Conservation (phyloP, 2,113 vertebrate genomes). For the Pandion haliaetus region DNA sequence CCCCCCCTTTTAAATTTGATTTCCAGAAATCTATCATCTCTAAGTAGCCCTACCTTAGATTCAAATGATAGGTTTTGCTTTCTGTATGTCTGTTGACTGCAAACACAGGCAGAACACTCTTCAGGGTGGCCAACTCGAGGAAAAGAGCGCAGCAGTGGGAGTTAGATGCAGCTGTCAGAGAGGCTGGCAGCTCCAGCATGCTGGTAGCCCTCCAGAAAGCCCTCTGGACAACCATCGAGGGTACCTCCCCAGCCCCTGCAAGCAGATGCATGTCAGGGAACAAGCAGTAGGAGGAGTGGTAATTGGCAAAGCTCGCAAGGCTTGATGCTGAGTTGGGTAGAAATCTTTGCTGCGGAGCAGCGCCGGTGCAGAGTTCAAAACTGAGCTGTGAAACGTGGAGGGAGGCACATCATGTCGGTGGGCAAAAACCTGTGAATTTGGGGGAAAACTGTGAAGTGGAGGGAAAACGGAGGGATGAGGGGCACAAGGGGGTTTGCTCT, state of each 20-base stretch:
- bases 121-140: background rate
- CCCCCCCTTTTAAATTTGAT: background rate
- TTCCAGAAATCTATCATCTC: background rate
- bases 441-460: background rate
- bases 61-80: background rate
- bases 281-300: background rate
- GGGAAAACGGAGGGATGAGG: background rate
- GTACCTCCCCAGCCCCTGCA: background rate
- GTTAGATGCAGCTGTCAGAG: background rate
- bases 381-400: background rate
- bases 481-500: background rate
- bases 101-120: background rate
- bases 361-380: background rate
- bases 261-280: background rate
- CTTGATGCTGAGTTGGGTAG: background rate
- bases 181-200: background rate
- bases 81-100: background rate
- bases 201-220: constrained; percentile 36
- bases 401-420: fast-evolving
- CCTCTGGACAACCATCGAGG: background rate
- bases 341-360: background rate
- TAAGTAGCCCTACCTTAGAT: background rate
- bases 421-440: background rate
- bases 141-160: background rate
- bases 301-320: background rate